A percentile compares a stretch with the other conserved stretches of the same genome.
Conservation (phyloP, 2,113 vertebrate genomes). For the Saguinus imperator region DNA sequence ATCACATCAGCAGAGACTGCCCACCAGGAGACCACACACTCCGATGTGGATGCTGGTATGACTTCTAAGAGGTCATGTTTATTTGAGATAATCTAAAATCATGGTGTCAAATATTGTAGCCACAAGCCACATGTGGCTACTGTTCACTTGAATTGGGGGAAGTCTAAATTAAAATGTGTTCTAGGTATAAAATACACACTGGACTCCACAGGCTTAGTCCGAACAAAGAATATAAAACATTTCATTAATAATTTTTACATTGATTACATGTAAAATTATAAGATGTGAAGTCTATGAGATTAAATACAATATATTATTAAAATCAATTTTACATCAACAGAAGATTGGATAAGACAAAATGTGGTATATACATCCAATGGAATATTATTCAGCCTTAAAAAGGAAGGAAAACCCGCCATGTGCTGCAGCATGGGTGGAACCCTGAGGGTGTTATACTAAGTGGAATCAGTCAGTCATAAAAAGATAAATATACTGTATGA, state of each 20-base stretch:
- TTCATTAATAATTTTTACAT: not conserved
- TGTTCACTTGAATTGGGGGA: too few relatives aligned
- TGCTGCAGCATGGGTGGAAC: not conserved
- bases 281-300: too few relatives aligned
- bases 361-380: too few relatives aligned
- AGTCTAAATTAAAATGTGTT: not conserved
- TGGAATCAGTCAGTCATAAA: not conserved
- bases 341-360: not conserved
- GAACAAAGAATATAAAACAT: not conserved
- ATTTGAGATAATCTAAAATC: not conserved
- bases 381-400: not conserved
- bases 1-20: accelerated
- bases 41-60: accelerated
- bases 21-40: not conserved
- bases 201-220: not conserved
- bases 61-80: not conserved
- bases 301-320: not conserved
- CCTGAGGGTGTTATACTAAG: not conserved
- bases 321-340: not conserved
- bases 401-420: not conserved
- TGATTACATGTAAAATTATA: not conserved
- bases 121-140: too few relatives aligned
- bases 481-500: not conserved
- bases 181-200: too few relatives aligned
- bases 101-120: accelerated